Percentiles rank a stretch among this genome's conserved stretches.
phyloP scores from a whole-genome alignment of 1,140 invertebrate genomes.

The Penaeus chinensis region DNA sequence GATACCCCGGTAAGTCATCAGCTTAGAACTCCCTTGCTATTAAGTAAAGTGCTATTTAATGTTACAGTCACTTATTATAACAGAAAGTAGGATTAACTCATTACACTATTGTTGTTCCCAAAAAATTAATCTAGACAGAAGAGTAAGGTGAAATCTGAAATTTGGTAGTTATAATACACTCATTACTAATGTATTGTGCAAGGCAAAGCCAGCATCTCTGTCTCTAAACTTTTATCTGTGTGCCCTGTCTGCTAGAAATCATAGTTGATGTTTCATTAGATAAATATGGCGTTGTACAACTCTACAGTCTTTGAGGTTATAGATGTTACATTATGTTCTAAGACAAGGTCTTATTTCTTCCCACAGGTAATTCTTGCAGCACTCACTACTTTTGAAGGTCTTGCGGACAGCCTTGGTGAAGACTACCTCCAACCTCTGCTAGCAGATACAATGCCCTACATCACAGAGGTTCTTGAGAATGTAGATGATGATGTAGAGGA shows the following conservation, averaged over 20 bases:
- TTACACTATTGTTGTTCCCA: too few relatives aligned
- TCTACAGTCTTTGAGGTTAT: neutral
- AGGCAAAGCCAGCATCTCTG: too few relatives aligned
- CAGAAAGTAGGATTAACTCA: neutral
- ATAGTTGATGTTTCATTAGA: too few relatives aligned
- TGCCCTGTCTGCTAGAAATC: too few relatives aligned
- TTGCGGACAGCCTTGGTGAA: constrained; percentile 55
- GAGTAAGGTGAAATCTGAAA: too few relatives aligned
- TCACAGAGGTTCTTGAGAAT: constrained; percentile 59
- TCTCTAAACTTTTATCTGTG: too few relatives aligned
- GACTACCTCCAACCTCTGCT: constrained; percentile 60
- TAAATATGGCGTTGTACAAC: too few relatives aligned
- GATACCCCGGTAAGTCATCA: constrained; percentile 68
- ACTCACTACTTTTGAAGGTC: constrained; percentile 43
- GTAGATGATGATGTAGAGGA: constrained; percentile 44
- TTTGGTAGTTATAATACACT: too few relatives aligned
- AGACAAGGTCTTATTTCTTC: neutral
- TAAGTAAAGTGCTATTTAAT: too few relatives aligned
- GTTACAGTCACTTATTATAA: neutral
- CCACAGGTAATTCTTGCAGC: constrained; percentile 51
- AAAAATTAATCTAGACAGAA: too few relatives aligned
- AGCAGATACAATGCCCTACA: constrained; percentile 58
- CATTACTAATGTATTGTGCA: too few relatives aligned
- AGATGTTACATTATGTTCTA: neutral
- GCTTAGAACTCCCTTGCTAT: neutral